Percentiles rank a stretch among this genome's conserved stretches.
Evolutionary conservation across 2,888 invertebrate species (phyloP).

Genomic region (Tanypteryx hageni): DNA sequence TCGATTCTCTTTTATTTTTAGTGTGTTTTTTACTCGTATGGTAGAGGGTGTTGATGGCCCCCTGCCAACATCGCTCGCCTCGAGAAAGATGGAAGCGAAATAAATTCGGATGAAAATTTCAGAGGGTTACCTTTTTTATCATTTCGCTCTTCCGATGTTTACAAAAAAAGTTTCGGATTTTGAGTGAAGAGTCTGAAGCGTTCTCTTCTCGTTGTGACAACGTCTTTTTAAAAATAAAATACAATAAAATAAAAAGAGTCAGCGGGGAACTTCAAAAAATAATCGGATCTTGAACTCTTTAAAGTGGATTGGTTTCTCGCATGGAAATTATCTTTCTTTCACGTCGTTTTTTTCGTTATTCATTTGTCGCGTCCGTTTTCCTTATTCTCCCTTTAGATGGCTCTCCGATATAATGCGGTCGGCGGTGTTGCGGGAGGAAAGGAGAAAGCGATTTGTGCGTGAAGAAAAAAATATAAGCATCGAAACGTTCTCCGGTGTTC

Average conservation of each 20-base stretch:
- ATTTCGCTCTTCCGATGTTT: background rate
- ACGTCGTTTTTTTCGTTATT: too few species aligned
- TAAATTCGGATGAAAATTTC: background rate
- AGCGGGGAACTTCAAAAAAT: too few species aligned
- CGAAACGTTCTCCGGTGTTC: too few species aligned
- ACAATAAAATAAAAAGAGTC: background rate
- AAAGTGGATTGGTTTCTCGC: too few species aligned
- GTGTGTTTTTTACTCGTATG: background rate
- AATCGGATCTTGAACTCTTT: too few species aligned
- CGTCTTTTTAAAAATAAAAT: background rate
- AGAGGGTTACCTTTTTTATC: background rate
- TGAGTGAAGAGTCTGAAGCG: background rate
- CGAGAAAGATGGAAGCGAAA: background rate
- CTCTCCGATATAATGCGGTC: too few species aligned
- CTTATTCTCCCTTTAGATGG: too few species aligned
- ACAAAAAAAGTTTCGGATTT: background rate
- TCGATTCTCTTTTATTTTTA: constrained; percentile 1
- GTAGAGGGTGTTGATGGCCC: constrained; percentile 10
- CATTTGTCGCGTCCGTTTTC: too few species aligned
- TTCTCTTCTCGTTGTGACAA: background rate
- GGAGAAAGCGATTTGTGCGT: too few species aligned
- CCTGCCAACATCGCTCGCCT: background rate
- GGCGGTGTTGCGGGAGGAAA: too few species aligned
- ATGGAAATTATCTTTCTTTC: too few species aligned
- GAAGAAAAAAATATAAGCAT: too few species aligned